These are phyloP conservation scores for Coenonympha arcania DNA, from an alignment of 2,888 invertebrate genomes.

Conservation along the genomic window DNA sequence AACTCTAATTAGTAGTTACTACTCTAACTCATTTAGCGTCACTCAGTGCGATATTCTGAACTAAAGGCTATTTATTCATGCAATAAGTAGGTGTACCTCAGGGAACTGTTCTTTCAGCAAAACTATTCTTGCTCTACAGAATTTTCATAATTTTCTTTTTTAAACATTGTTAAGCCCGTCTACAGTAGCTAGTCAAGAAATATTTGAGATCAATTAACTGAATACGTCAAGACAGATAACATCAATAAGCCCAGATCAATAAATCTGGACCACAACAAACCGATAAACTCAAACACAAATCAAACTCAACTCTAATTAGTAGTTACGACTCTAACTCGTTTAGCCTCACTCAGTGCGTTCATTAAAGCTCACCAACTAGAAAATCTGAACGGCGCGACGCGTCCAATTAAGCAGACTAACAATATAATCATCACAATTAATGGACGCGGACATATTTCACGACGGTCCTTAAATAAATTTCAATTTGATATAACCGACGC, in stretches of 20 bases:
- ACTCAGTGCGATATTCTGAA: constrained; percentile 34
- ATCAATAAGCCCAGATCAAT: background rate
- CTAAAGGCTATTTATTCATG: too few relatives aligned
- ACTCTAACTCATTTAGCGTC: constrained; percentile 28
- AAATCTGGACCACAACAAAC: constrained; percentile 6
- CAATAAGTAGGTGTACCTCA: too few relatives aligned
- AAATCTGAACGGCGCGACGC: constrained; percentile 47
- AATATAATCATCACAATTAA: constrained; percentile 74
- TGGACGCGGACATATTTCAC: constrained; percentile 61
- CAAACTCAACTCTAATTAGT: constrained; percentile 26
- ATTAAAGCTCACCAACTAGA: constrained; percentile 27
- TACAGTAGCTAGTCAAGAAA: too few relatives aligned
- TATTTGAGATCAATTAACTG: background rate
- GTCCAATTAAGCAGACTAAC: constrained; percentile 66
- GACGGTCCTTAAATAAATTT: constrained; percentile 59
- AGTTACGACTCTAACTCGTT: constrained; percentile 26
- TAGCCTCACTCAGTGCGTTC: constrained; percentile 32
- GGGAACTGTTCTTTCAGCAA: too few relatives aligned
- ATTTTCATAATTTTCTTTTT: too few relatives aligned
- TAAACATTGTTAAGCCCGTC: too few relatives aligned
- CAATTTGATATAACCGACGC: constrained; percentile 56
- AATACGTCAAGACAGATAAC: background rate
- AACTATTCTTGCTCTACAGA: too few relatives aligned
- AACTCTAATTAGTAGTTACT: constrained; percentile 24
- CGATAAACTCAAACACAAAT: constrained; percentile 23